Base-by-base conservation (phyloP, 2,888 invertebrate genomes). In the Cotesia congregata region DNA sequence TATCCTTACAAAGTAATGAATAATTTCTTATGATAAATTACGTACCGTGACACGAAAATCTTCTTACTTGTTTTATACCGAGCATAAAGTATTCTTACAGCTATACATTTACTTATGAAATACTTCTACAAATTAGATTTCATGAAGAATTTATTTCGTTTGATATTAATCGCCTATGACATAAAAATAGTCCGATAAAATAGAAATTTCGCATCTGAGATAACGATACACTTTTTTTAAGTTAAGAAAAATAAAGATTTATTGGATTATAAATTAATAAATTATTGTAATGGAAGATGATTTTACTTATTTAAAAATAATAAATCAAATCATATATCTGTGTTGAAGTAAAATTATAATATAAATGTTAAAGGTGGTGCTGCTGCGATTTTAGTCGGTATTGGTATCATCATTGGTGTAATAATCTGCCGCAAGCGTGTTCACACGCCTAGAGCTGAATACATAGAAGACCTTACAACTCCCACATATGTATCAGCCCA, bases 351-450 rank as follows among this genome's bases (percentile, higher is more conserved):
- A 30, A 30, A 50, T 50, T 12, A 50, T 12, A 50, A 50, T 50
- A 1, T 30, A 6, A 61, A 38, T 41, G 73, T 81, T 75, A 20
- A 78, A 85, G 88, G 86, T 75, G 86, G 83, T 30, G 86, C 85
- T n/a, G 86, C 87, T 7, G 80, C 90, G 74, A 83, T 88, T 64
- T 83, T 90, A 59, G 81, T 88, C 67, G 89, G 89, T 38, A 86
- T 89, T 78, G 90, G 89, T 40, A 85, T 89, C 68, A 83, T 87
- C 59, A 89, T 90, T 61, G 88, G 88, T 5, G 82, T 90, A 74
- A 86, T 83, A 39, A 84, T 90, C 79, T 89, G 90, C 79, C 84
- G 87, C 15, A 85, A 85, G 72, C 86, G 88, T 73, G 82, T 81
- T 7, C 76, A 80, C 68, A 75, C 81, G 2, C 83, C 85, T 1